Base-by-base conservation (phyloP, 2,797 vertebrate species). In the Bradypus variegatus region DNA sequence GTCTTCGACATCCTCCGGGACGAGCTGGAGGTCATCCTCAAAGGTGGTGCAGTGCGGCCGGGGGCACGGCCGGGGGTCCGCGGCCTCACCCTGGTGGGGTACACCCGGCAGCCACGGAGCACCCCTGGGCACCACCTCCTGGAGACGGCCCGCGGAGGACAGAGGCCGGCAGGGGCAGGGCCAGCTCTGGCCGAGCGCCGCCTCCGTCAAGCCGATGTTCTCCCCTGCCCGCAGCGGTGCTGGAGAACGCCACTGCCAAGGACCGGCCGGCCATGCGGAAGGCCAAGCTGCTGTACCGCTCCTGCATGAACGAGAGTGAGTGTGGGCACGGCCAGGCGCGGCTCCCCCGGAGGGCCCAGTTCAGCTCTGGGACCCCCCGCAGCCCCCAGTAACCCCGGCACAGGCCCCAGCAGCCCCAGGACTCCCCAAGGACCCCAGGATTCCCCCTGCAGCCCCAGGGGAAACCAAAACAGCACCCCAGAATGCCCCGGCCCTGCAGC, bases 281-380 rank as follows among this genome's bases (percentile, higher is more conserved):
- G 96, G 98, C 98, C 89, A 99, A 99, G 97, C 96, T 95, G 69
- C 98, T 99, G 33, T 99, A 99, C 96, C 98, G 95, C 94, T 99
- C 99, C 83, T 99, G 99, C 97, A 99, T 99, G 98, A 99, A 99
- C 76, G 98, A 99, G 93, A 98, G 99, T 99, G 97, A 98, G 98
- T 97, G 5, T 31, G 38, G 4, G 16, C 5, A 2, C 33, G 4
- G 76, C 36, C 21, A 0, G 8, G 5, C 3, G 4, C 8, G 11
- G 15, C 55, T 19, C 3, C 67, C 36, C 48, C 27, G 9, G 4
- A 15, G 62, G n/a, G 48, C 58, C 53, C 48, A 2, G 36, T 33
- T 7, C n/a, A 6, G 62, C 62, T 3, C 64, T 11, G 5, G 31
- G 27, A 33, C 25, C 6, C 62, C 27, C 2, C 5, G 12, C 62